Conservation (phyloP, 23 tunicate species). For the Styela plicata region DNA sequence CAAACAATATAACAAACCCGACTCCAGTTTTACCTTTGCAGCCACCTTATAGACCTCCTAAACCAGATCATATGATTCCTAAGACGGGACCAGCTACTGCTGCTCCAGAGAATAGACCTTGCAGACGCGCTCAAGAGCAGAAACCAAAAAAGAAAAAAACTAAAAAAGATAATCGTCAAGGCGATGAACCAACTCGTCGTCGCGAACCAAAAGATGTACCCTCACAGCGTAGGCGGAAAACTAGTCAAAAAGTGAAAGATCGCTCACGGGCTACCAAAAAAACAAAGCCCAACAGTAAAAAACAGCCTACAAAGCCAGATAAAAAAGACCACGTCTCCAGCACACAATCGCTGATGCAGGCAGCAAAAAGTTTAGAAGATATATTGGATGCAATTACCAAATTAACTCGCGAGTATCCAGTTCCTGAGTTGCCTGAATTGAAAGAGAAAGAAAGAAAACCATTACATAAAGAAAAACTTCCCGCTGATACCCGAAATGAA, state of each 20-base stretch:
- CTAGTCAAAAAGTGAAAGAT: neutral
- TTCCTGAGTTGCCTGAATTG: constrained; percentile 6
- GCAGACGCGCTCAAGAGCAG: neutral
- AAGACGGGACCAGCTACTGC: too few species aligned
- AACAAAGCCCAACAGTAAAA: neutral
- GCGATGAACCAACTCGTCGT: neutral
- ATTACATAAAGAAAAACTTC: neutral
- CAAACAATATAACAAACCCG: neutral
- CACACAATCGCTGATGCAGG: constrained; percentile 13
- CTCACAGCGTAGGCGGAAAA: neutral
- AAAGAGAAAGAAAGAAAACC: neutral
- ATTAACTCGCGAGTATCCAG: constrained; percentile 18
- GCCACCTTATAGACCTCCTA: neutral
- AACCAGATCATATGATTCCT: neutral
- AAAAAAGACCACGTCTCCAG: neutral
- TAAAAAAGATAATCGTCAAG: neutral
- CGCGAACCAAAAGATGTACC: neutral
- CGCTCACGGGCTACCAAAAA: neutral
- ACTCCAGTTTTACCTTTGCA: neutral
- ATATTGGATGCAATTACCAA: constrained; percentile 18
- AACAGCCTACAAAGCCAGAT: neutral
- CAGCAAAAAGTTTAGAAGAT: constrained; percentile 3
- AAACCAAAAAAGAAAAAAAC: neutral
- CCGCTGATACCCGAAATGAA: neutral
- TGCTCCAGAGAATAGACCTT: neutral